Evolutionary conservation across 2,888 invertebrate genomes (phyloP), one percentile per base, ranked within the genome.

Genomic region (Notocelia uddmanniana): DNA sequence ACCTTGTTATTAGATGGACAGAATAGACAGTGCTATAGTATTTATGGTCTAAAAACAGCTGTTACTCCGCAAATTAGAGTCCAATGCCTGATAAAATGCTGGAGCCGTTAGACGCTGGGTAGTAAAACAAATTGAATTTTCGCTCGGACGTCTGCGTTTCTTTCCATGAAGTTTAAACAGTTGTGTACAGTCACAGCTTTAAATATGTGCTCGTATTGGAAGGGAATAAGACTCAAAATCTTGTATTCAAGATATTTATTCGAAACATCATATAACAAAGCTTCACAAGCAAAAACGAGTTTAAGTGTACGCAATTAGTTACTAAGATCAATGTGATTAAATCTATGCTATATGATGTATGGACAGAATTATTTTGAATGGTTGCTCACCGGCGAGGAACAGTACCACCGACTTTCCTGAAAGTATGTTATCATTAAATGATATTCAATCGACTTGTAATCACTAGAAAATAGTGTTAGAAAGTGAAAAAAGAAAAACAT

Each of bases 41-140:
- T 73, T 63, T 73, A 69, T 57, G 73, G 66, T 58, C 19, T 19
- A 45, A 73, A 68, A 69, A 69, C 62, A 73, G 63, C 62, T 73
- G 68, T 59, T 67, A 59, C 59, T 41, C 45, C 48, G 54, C 71
- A 67, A 60, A 71, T 70, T 70, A 66, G 37, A 66, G 34, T 41
- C 50, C 37, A 41, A 59, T 52, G 70, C 45, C 21, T 70, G 64
- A 64, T 66, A 66, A 59, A 71, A 60, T 54, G 41, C 23, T 15
- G 37, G 9, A 2, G 13, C 26, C 21, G 31, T 26, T 50, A 31
- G 70, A 66, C 58, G 52, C 26, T 19, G 13, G 69, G 58, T 52
- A 58, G 64, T 66, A 64, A 66, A 70, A 58, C 52, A 52, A 59
- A 70, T 66, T 70, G 64, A 59, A 52, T 70, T 70, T 50, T 58